A percentile compares a stretch with the other conserved stretches of the same genome.
These are phyloP conservation scores for Gallirallus australis DNA, from an alignment of 2,797 vertebrate genomes.

Conservation along the genomic window DNA sequence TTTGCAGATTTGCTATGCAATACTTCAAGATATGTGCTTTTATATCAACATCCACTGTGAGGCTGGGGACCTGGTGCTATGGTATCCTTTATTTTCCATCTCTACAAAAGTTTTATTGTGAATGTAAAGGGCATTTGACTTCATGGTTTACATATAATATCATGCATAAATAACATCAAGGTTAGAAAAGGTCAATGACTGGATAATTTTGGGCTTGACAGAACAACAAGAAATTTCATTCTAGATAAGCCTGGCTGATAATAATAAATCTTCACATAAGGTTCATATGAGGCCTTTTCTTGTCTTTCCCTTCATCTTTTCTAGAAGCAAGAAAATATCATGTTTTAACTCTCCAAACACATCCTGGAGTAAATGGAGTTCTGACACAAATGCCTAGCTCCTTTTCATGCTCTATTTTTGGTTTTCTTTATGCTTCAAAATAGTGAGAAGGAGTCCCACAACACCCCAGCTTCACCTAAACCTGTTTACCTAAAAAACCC, in stretches of 20 bases:
- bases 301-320: background rate
- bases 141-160: background rate
- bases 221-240: background rate
- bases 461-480: background rate
- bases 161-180: background rate
- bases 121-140: background rate
- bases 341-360: background rate
- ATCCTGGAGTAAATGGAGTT: background rate
- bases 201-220: constrained; percentile 16
- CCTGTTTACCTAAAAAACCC: background rate
- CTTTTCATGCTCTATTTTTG: background rate
- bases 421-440: background rate
- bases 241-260: background rate
- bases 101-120: background rate
- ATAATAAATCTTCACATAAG: background rate
- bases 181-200: background rate
- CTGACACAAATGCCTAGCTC: background rate
- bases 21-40: background rate
- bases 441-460: background rate
- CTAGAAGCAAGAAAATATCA: background rate
- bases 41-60: background rate
- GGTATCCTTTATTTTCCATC: background rate
- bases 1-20: background rate
- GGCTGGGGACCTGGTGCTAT: background rate
- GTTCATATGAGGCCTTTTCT: background rate